Percentiles rank a stretch among this genome's conserved stretches.
Conservation (phyloP, 2,113 vertebrate species). For the Melanerpes aurifrons region DNA sequence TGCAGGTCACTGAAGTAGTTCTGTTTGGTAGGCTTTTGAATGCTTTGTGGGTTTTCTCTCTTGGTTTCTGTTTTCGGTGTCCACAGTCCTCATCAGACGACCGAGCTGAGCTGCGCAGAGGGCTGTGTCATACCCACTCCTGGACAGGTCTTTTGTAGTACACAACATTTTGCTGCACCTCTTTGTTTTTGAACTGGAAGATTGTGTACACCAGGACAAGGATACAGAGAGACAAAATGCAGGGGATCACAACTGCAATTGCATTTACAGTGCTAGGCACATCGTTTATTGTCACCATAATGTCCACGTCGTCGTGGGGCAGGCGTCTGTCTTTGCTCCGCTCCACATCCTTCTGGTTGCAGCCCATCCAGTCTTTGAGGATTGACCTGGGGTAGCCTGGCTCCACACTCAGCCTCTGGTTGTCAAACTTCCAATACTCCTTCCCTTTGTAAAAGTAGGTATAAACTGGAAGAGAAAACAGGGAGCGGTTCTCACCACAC, state of each 20-base stretch:
- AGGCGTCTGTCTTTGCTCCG: slow-evolving; percentile 90
- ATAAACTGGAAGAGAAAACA: slow-evolving; percentile 84
- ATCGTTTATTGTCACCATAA: slow-evolving; percentile 97
- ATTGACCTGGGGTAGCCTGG: slow-evolving; percentile 95
- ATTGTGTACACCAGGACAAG: slow-evolving; percentile 98
- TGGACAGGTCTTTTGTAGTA: slow-evolving; percentile 98
- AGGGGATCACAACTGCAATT: slow-evolving; percentile 97
- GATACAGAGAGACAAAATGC: slow-evolving; percentile 95
- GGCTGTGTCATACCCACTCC: slow-evolving; percentile 95
- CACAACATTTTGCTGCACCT: slow-evolving; percentile 90
- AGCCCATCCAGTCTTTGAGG: slow-evolving; percentile 98
- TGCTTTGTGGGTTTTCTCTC: not conserved
- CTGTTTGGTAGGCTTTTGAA: slow-evolving; percentile 61
- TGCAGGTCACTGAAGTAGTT: slow-evolving; percentile 58
- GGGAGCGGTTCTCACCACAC: not conserved
- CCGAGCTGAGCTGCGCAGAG: slow-evolving; percentile 47
- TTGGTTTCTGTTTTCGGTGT: not conserved
- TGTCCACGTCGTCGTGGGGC: slow-evolving; percentile 93
- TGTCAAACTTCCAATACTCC: slow-evolving; percentile 99
- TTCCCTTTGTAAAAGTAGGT: slow-evolving; percentile 99
- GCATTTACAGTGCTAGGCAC: slow-evolving; percentile 94
- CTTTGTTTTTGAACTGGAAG: slow-evolving; percentile 99
- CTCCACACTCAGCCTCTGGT: slow-evolving; percentile 95
- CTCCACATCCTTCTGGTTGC: slow-evolving; percentile 92
- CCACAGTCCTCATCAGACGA: slow-evolving; percentile 70